Evolutionary conservation across 2,888 invertebrate genomes (phyloP).

Genomic region (Drosophila kambysellisi): DNA sequence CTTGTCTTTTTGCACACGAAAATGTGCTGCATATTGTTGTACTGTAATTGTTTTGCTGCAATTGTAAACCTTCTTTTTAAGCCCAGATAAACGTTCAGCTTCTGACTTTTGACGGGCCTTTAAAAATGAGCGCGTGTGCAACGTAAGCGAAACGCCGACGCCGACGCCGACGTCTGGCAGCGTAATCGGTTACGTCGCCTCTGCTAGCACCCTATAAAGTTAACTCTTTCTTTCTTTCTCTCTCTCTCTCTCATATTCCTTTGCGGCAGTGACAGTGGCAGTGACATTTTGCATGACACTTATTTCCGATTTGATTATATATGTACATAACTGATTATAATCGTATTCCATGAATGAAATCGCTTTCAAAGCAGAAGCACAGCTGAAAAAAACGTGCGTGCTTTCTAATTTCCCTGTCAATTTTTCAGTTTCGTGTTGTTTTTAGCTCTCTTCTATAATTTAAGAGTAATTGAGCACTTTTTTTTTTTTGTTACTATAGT

Average conservation of each 20-base stretch:
- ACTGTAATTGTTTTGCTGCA: slow-evolving; percentile 12
- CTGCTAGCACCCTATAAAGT: not conserved
- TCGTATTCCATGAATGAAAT: slow-evolving; percentile 55
- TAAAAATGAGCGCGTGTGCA: slow-evolving; percentile 29
- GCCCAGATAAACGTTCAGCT: slow-evolving; percentile 20
- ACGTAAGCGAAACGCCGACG: slow-evolving; percentile 28
- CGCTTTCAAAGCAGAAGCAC: slow-evolving; percentile 2
- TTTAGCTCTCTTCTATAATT: slow-evolving; percentile 33
- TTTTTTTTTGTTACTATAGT: not conserved
- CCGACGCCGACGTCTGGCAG: slow-evolving; percentile 15
- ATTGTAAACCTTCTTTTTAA: slow-evolving; percentile 21
- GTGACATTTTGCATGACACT: slow-evolving; percentile 13
- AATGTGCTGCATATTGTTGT: slow-evolving; percentile 24
- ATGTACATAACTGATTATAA: not conserved
- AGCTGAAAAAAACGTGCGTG: slow-evolving; percentile 29
- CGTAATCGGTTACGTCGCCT: slow-evolving; percentile 34
- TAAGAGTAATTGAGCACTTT: slow-evolving; percentile 49
- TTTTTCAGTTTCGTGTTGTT: slow-evolving; percentile 6
- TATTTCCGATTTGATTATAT: slow-evolving; percentile 12
- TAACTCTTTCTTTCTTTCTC: not conserved
- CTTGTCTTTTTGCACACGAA: slow-evolving; percentile 27
- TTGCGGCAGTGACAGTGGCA: slow-evolving; percentile 4
- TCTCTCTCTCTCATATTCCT: not conserved
- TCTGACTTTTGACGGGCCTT: not conserved
- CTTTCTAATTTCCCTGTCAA: slow-evolving; percentile 36